Conservation (phyloP, 2,888 invertebrate genomes). For the Phengaris arion region DNA sequence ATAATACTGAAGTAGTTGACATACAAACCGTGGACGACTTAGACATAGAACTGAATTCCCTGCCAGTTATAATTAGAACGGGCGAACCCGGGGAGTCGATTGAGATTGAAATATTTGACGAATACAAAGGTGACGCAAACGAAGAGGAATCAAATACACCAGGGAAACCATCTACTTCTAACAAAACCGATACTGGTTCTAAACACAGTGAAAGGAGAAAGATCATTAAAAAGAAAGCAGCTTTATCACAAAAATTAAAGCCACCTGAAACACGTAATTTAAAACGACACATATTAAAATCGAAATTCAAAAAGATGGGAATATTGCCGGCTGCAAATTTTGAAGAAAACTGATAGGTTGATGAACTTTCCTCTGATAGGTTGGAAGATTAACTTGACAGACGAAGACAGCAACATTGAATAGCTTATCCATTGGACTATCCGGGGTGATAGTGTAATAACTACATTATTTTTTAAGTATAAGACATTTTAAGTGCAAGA, state of each 20-base stretch:
- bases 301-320: slow-evolving; percentile 53
- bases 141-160: not conserved
- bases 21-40: slow-evolving; percentile 30
- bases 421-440: no score
- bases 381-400: no score
- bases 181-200: not conserved
- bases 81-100: slow-evolving; percentile 36
- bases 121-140: not conserved
- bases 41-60: slow-evolving; percentile 40
- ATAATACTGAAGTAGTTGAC: slow-evolving; percentile 20
- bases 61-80: slow-evolving; percentile 42
- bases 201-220: slow-evolving; percentile 3
- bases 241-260: slow-evolving; percentile 26
- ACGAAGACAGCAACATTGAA: no score
- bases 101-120: slow-evolving; percentile 46
- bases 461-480: not conserved
- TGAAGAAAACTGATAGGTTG: slow-evolving; percentile 36
- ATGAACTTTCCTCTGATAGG: no score
- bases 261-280: slow-evolving; percentile 42
- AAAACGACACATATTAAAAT: slow-evolving; percentile 47
- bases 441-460: no score
- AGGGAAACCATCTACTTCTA: not conserved
- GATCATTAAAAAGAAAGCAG: slow-evolving; percentile 27
- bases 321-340: slow-evolving; percentile 52
- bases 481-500: not conserved